Conservation (phyloP, 2,888 invertebrate genomes). For the Apotomis betuletana region DNA sequence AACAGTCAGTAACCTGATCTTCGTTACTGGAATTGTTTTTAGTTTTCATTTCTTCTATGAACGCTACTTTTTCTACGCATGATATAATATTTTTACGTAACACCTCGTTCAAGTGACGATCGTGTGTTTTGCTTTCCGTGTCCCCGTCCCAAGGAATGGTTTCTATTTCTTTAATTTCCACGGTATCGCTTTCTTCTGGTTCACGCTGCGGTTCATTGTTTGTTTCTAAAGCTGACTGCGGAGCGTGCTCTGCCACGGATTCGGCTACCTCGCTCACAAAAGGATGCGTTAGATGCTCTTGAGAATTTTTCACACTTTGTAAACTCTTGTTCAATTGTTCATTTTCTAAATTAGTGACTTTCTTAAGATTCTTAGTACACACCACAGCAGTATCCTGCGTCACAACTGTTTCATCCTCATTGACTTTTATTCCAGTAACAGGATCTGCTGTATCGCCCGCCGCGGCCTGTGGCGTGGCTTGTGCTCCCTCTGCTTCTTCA, state of each 20-base stretch:
- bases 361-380: slow-evolving; percentile 66
- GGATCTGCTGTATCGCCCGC: slow-evolving; percentile 46
- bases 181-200: slow-evolving; percentile 40
- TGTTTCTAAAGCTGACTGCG: slow-evolving; percentile 42
- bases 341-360: slow-evolving; percentile 77
- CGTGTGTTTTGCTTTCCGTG: slow-evolving; percentile 57
- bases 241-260: slow-evolving; percentile 43
- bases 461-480: slow-evolving; percentile 44
- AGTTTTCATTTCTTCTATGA: slow-evolving; percentile 75
- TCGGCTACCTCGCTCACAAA: slow-evolving; percentile 46
- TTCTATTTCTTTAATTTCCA: slow-evolving; percentile 59
- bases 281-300: slow-evolving; percentile 53
- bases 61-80: slow-evolving; percentile 75
- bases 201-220: not conserved
- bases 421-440: slow-evolving; percentile 46
- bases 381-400: slow-evolving; percentile 55
- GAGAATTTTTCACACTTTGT: slow-evolving; percentile 57
- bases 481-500: slow-evolving; percentile 54
- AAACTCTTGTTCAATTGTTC: slow-evolving; percentile 75
- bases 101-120: slow-evolving; percentile 67
- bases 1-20: slow-evolving; percentile 73
- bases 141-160: slow-evolving; percentile 48
- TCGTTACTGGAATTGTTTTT: slow-evolving; percentile 61
- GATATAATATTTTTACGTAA: slow-evolving; percentile 74
- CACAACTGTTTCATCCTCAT: slow-evolving; percentile 55